Conservation (phyloP, 2,113 vertebrate species). For the Pholis gunnellus region DNA sequence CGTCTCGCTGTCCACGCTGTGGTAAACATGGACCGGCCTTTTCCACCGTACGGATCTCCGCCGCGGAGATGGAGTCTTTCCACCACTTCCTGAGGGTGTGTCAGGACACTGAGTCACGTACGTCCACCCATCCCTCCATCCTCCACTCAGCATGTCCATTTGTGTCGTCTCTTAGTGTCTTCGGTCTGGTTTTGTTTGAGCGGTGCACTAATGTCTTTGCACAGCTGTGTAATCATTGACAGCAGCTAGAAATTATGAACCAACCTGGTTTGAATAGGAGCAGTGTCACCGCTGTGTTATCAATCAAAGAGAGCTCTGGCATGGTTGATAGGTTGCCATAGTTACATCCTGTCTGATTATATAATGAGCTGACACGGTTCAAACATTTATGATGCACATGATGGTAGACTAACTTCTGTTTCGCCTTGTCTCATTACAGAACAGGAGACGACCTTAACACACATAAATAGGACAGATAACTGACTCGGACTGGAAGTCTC, state of each 20-base stretch:
- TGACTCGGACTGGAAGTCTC: too few relatives aligned
- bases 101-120: constrained; percentile 86
- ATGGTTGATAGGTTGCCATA: not conserved
- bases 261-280: not conserved
- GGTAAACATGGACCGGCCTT: constrained; percentile 79
- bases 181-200: not conserved
- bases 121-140: constrained; percentile 45
- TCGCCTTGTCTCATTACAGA: too few relatives aligned
- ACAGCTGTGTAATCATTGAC: not conserved
- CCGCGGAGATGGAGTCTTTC: constrained; percentile 91
- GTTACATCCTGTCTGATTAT: not conserved
- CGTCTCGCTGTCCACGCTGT: constrained; percentile 77
- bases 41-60: constrained; percentile 86
- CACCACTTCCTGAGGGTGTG: constrained; percentile 87
- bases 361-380: not conserved
- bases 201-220: not conserved
- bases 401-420: too few relatives aligned
- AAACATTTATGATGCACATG: not conserved
- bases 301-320: not conserved
- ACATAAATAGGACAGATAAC: too few relatives aligned
- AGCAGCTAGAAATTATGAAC: not conserved
- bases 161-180: not conserved
- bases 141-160: not conserved
- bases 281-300: not conserved
- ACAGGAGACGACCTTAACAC: too few relatives aligned